These are phyloP conservation scores for Syrrhaptes paradoxus DNA, from an alignment of 2,113 vertebrate genomes.

Conservation along the genomic window DNA sequence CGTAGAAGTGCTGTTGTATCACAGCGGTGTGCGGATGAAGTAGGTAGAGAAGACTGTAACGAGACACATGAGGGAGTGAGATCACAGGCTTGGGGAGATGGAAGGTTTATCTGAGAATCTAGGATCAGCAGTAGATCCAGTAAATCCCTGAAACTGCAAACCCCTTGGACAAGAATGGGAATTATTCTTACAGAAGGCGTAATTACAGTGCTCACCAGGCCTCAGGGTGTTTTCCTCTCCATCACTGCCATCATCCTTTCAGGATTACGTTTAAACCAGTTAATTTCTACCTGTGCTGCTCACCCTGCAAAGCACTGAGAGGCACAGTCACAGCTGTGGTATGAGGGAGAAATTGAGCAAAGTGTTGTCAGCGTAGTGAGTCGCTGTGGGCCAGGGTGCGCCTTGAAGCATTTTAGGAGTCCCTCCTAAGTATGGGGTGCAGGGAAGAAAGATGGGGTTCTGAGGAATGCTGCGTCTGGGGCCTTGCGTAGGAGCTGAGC, in stretches of 20 bases:
- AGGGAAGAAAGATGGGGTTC: neutral
- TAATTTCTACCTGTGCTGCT: neutral
- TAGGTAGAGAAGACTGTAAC: neutral
- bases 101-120: neutral
- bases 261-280: constrained; percentile 30
- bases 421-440: neutral
- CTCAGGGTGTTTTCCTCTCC: constrained; percentile 10
- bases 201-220: neutral
- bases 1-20: neutral
- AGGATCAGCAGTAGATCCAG: constrained; percentile 32
- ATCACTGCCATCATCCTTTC: constrained; percentile 17
- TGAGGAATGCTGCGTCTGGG: neutral
- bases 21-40: neutral
- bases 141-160: constrained; percentile 37
- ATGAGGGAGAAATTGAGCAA: neutral
- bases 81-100: neutral
- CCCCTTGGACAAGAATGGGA: neutral
- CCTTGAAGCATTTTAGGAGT: neutral
- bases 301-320: neutral
- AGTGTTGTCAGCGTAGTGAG: neutral
- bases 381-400: neutral
- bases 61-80: neutral
- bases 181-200: neutral
- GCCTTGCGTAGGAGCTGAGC: neutral
- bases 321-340: neutral